Conservation (phyloP, 2,113 vertebrate genomes). For the Rana temporaria region DNA sequence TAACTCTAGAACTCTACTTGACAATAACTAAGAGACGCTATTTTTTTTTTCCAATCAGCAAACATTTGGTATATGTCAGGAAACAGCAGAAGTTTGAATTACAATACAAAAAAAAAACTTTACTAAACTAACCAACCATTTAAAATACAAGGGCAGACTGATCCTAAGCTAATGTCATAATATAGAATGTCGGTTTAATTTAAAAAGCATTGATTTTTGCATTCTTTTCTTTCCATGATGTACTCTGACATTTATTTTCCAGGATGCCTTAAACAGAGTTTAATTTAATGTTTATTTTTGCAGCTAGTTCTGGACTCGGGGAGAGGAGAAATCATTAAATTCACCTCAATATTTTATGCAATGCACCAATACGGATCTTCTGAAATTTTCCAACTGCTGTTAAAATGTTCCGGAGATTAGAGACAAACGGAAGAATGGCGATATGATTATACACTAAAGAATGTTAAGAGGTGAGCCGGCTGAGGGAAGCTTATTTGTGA, state of each 20-base stretch:
- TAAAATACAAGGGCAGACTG: not conserved
- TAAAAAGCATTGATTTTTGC: conserved; percentile 54
- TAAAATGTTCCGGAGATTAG: conserved; percentile 36
- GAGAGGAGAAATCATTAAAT: conserved; percentile 55
- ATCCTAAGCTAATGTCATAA: conserved; percentile 46
- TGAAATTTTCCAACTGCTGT: conserved; percentile 1
- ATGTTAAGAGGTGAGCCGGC: not conserved
- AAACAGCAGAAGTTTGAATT: conserved; percentile 24
- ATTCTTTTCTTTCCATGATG: conserved; percentile 25
- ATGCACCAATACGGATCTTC: conserved; percentile 23
- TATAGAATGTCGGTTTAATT: conserved; percentile 46
- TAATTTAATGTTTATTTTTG: conserved; percentile 59
- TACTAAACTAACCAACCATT: conserved; percentile 12
- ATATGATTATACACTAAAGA: conserved; percentile 28
- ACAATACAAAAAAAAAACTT: conserved; percentile 18
- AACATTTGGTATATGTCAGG: not conserved
- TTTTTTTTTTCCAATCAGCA: no score
- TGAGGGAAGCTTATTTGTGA: conserved; percentile 3
- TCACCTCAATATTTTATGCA: conserved; percentile 47
- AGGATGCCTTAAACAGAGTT: conserved; percentile 40
- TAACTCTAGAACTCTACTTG: no score
- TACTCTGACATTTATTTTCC: conserved; percentile 53
- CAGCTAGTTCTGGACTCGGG: conserved; percentile 22
- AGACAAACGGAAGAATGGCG: conserved; percentile 15
- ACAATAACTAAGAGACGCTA: no score